Percentiles rank a stretch among this genome's conserved stretches.
phyloP scores from a whole-genome alignment of 2,797 vertebrate species.

The Chaetodon trifasciatus region DNA sequence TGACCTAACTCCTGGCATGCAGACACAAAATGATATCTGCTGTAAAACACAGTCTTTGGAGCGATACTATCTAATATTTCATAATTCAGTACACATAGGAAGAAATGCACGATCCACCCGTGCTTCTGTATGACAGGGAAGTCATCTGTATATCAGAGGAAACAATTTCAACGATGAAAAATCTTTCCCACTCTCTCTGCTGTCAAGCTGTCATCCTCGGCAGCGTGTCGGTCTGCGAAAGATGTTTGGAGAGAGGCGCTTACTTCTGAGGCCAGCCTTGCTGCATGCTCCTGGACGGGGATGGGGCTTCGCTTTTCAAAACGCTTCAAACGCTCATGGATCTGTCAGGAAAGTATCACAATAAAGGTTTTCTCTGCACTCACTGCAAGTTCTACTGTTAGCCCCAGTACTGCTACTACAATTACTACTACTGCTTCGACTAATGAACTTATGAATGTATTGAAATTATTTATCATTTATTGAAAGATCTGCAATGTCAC shows the following conservation, averaged over 20 bases:
- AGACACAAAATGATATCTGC: slow-evolving; percentile 31
- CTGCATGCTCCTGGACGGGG: slow-evolving; percentile 64
- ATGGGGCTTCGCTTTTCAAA: slow-evolving; percentile 74
- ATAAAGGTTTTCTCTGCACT: slow-evolving; percentile 14
- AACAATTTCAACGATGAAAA: slow-evolving; percentile 35
- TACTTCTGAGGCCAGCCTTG: slow-evolving; percentile 73
- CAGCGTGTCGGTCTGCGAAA: slow-evolving; percentile 58
- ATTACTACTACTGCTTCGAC: background rate
- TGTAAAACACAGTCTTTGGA: slow-evolving; percentile 32
- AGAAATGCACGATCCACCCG: slow-evolving; percentile 9
- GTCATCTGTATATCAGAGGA: slow-evolving; percentile 34
- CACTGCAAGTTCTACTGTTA: background rate
- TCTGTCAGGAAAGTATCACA: slow-evolving; percentile 64
- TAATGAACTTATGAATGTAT: too few relatives aligned
- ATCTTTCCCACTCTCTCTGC: slow-evolving; percentile 23
- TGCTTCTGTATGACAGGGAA: slow-evolving; percentile 50
- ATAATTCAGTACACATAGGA: slow-evolving; percentile 11
- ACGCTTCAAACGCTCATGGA: slow-evolving; percentile 79
- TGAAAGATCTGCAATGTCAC: background rate
- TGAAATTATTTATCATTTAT: background rate
- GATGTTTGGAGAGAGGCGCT: slow-evolving; percentile 64
- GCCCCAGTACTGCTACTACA: background rate
- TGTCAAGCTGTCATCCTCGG: slow-evolving; percentile 51
- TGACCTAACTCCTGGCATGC: slow-evolving; percentile 58
- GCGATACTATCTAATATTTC: slow-evolving; percentile 29